Evolutionary conservation across 2,797 vertebrate genomes (phyloP), one percentile per base, ranked within the genome.

Genomic region (Mus minutoides): DNA sequence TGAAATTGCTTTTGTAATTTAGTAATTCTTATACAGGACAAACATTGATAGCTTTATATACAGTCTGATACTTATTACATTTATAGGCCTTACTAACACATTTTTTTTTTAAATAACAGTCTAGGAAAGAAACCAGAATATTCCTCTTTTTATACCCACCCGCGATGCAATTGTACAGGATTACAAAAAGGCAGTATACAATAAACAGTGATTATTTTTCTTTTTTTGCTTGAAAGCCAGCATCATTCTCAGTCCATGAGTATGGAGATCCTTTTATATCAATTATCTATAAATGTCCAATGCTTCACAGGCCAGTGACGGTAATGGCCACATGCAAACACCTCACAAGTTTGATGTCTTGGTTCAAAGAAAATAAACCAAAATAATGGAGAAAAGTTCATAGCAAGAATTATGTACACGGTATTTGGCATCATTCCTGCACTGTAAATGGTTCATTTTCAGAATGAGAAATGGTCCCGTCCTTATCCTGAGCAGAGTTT

Each of bases 271-370:
- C 97, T 98, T 99, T 98, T 98, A 98, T 97, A 98, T 99, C 98
- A 98, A 98, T 99, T 99, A 99, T 99, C 98, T 98, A 98, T 99
- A 99, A 99, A 99, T 99, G 99, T 99, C 99, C 99, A 99, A 99
- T 98, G 99, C 98, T 97, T 99, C 99, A 99, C 99, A 99, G 99
- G 99, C 99, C 99, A 98, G 99, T 99, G 99, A 99, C 98, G 98
- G 99, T 98, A 99, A 99, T 99, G 99, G 99, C 99, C 98, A 99
- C 99, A 99, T 99, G 99, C 99, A 99, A 99, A 99, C 99, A 99
- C 98, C 98, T 99, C 99, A 99, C 99, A 99, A 99, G 98, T 99
- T 98, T 98, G 98, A 99, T 98, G 98, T 99, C 97, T 98, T 31
- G 5, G 97, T 98, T 98, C 97, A 98, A 98, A 98, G 98, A 98